Evolutionary conservation across 1,140 invertebrate genomes (phyloP).

Genomic region (Pectinophora gossypiella): DNA sequence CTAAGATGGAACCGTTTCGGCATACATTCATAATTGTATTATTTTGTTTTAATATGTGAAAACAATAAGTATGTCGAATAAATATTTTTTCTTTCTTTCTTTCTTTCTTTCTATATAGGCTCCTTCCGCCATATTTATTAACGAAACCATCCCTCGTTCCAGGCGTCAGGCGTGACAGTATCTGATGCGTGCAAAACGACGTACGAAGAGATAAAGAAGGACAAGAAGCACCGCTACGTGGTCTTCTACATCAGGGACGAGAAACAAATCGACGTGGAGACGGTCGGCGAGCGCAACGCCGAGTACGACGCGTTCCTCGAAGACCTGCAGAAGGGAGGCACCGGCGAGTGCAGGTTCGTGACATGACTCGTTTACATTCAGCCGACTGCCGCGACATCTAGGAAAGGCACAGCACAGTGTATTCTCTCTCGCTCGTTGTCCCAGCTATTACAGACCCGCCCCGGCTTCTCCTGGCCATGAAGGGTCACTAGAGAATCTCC

Average conservation of each 20-base stretch:
- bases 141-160: slow-evolving; percentile 16
- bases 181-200: slow-evolving; percentile 95
- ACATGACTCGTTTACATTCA: too few relatives aligned
- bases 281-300: slow-evolving; percentile 89
- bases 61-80: too few relatives aligned
- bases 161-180: slow-evolving; percentile 97
- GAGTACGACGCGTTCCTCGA: slow-evolving; percentile 93
- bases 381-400: too few relatives aligned
- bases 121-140: too few relatives aligned
- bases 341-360: slow-evolving; percentile 91
- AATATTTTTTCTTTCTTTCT: too few relatives aligned
- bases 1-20: too few relatives aligned
- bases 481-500: too few relatives aligned
- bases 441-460: not conserved
- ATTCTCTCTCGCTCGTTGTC: too few relatives aligned
- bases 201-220: slow-evolving; percentile 97
- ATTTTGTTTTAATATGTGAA: too few relatives aligned
- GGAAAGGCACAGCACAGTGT: too few relatives aligned
- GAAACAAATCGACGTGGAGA: slow-evolving; percentile 95
- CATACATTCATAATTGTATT: too few relatives aligned
- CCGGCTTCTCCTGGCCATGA: not conserved
- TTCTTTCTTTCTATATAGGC: too few relatives aligned
- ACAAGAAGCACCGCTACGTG: slow-evolving; percentile 97
- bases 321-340: slow-evolving; percentile 92
- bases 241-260: slow-evolving; percentile 97